Conservation (phyloP, 1,140 invertebrate genomes). For the Drosophila kanapiae region DNA sequence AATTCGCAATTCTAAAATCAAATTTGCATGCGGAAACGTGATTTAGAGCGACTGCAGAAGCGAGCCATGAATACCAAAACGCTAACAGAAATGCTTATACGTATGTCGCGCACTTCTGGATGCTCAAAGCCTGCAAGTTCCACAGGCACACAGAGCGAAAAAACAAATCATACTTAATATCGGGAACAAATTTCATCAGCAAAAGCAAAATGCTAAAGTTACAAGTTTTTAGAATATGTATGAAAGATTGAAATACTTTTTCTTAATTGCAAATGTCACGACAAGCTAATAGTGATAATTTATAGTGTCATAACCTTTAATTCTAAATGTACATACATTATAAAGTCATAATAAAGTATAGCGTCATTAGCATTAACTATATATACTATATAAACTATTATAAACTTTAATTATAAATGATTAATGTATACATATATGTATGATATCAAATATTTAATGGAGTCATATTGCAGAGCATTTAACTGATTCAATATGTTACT, state of each 20-base stretch:
- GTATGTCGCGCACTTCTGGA: background rate
- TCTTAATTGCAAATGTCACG: no score
- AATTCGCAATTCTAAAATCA: constrained; percentile 32
- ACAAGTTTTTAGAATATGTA: no score
- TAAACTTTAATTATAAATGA: background rate
- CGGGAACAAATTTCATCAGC: background rate
- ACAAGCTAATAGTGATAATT: no score
- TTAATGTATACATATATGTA: no score
- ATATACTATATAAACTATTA: no score
- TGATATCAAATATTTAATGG: no score
- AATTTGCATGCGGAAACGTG: constrained; percentile 52
- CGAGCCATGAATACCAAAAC: constrained; percentile 57
- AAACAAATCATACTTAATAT: background rate
- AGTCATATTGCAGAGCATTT: no score
- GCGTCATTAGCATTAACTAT: background rate
- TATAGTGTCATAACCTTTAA: no score
- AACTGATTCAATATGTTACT: no score
- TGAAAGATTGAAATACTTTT: no score
- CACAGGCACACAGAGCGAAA: constrained; percentile 4
- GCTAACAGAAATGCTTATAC: background rate
- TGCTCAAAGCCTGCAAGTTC: background rate
- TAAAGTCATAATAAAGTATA: background rate
- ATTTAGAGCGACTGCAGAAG: constrained; percentile 56
- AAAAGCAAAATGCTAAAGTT: background rate
- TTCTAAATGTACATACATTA: no score